phyloP scores from a whole-genome alignment of 2,113 vertebrate genomes.

The Paradisaea rubra region DNA sequence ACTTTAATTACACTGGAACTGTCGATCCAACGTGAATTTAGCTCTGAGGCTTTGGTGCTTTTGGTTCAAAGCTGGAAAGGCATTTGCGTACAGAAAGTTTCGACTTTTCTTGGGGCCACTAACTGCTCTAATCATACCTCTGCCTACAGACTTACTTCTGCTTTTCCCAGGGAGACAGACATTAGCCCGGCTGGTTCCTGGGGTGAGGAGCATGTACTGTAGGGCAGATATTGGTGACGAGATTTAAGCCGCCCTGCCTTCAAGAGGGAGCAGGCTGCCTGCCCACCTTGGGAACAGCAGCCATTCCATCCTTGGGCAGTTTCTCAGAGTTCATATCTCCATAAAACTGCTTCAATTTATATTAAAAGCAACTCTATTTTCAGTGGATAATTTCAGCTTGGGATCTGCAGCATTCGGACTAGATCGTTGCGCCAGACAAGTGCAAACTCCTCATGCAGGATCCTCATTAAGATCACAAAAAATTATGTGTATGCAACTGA shows the following conservation, averaged over 20 bases:
- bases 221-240: background rate
- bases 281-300: background rate
- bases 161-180: background rate
- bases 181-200: accelerated
- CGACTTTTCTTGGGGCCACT: background rate
- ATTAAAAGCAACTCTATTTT: background rate
- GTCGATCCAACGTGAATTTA: accelerated
- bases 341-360: background rate
- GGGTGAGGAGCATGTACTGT: accelerated
- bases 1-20: accelerated
- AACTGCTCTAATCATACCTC: background rate
- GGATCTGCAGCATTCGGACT: background rate
- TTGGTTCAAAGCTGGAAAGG: background rate
- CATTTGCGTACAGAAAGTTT: background rate
- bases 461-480: background rate
- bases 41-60: background rate
- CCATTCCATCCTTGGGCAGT: background rate
- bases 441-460: background rate
- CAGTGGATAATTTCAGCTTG: background rate
- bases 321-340: background rate
- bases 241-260: background rate
- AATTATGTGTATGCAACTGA: background rate
- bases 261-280: background rate
- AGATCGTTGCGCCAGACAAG: background rate
- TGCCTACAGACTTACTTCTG: background rate